Conservation (phyloP, 1,140 invertebrate genomes). For the Brachionus koreanus region DNA sequence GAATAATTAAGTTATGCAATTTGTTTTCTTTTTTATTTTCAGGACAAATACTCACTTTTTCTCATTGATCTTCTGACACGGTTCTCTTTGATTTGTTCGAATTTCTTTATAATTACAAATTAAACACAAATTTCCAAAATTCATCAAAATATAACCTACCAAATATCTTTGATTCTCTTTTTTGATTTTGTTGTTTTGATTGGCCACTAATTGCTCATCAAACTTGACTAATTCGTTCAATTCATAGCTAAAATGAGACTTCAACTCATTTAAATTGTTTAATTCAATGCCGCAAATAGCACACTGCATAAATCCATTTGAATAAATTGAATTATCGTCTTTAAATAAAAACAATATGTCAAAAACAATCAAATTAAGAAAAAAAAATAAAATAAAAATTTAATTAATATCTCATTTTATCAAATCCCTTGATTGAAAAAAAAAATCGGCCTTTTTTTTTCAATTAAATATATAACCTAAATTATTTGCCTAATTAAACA, state of each 20-base stretch:
- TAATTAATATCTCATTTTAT: not conserved
- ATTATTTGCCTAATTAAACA: conserved; percentile 15
- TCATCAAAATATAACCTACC: not conserved
- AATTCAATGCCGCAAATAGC: not conserved
- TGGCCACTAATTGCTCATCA: not conserved
- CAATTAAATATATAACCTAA: not conserved
- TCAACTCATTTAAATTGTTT: not conserved
- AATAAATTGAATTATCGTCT: conserved; percentile 32
- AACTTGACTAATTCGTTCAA: not conserved
- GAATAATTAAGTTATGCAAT: not conserved
- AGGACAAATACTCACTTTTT: not conserved
- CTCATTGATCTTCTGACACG: not conserved
- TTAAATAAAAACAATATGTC: not conserved
- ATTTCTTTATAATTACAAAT: not conserved
- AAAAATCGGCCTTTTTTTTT: not conserved
- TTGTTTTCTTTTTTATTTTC: not conserved
- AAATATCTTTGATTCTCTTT: not conserved
- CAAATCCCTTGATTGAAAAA: conserved; percentile 7
- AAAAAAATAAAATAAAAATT: not conserved
- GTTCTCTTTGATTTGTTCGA: conserved; percentile 12
- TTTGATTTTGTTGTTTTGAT: not conserved
- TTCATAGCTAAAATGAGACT: not conserved
- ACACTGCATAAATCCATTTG: conserved; percentile 27
- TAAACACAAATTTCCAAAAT: not conserved
- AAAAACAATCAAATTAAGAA: conserved; percentile 15